Conservation (phyloP, 37 sponge, comb jelly and placozoan genomes). For the Agelas oroides region DNA sequence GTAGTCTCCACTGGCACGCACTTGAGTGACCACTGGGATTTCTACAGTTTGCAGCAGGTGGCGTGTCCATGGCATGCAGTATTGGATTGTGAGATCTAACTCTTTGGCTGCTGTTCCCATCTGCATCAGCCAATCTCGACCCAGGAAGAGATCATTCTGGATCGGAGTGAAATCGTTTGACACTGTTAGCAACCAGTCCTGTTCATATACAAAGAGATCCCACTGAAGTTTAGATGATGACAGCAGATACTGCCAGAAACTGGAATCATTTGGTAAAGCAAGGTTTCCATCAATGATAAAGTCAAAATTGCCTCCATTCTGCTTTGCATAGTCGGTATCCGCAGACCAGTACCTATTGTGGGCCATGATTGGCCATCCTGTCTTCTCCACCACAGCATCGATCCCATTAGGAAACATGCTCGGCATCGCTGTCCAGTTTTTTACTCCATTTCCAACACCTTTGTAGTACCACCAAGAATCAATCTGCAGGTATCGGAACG, state of each 20-base stretch:
- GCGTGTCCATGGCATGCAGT: slow-evolving; percentile 66
- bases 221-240: slow-evolving; percentile 27
- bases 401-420: slow-evolving; percentile 59
- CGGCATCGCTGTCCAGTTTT: slow-evolving; percentile 68
- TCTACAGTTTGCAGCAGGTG: slow-evolving; percentile 52
- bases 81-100: slow-evolving; percentile 52
- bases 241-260: slow-evolving; percentile 39
- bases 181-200: slow-evolving; percentile 65
- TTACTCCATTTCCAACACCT: slow-evolving; percentile 50
- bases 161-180: background rate
- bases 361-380: slow-evolving; percentile 66
- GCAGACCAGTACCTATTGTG: slow-evolving; percentile 68
- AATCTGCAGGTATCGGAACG: slow-evolving; percentile 43
- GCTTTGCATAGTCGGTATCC: slow-evolving; percentile 46
- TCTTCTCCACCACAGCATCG: slow-evolving; percentile 15
- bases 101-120: slow-evolving; percentile 65
- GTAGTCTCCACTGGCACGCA: slow-evolving; percentile 54
- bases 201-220: slow-evolving; percentile 60
- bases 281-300: slow-evolving; percentile 33
- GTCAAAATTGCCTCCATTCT: slow-evolving; percentile 45
- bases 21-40: slow-evolving; percentile 60
- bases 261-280: slow-evolving; percentile 40
- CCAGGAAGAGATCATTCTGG: slow-evolving; percentile 32
- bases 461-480: slow-evolving; percentile 75
- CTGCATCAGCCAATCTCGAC: slow-evolving; percentile 53